These are phyloP conservation scores for Drosophila virilis DNA, from an alignment of 1,140 invertebrate genomes.

Conservation along the genomic window DNA sequence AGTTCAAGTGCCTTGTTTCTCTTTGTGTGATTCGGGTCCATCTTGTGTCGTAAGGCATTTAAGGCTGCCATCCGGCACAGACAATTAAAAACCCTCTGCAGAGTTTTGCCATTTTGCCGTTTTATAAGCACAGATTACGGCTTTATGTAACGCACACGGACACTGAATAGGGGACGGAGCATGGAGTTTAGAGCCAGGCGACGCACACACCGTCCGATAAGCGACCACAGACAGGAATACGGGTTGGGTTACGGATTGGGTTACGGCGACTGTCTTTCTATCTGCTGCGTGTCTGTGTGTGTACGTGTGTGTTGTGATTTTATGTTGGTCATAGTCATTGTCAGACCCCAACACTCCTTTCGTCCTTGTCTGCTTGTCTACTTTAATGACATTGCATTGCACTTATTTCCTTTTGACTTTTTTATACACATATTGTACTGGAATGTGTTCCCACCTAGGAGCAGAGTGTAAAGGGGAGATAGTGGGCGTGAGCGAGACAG, in stretches of 20 bases:
- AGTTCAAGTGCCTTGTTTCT: neutral
- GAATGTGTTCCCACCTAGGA: slow-evolving; percentile 30
- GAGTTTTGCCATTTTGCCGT: slow-evolving; percentile 71
- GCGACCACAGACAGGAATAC: slow-evolving; percentile 52
- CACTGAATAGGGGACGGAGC: slow-evolving; percentile 9
- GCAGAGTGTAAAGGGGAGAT: neutral
- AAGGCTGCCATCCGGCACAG: slow-evolving; percentile 72
- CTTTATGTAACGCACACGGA: slow-evolving; percentile 64
- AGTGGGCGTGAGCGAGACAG: slow-evolving; percentile 38
- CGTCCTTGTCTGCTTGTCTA: slow-evolving; percentile 64
- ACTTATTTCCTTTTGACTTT: slow-evolving; percentile 75
- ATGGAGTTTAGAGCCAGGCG: neutral
- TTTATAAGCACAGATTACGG: slow-evolving; percentile 83
- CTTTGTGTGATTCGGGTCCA: slow-evolving; percentile 22
- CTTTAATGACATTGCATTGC: slow-evolving; percentile 81
- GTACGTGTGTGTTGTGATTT: slow-evolving; percentile 69
- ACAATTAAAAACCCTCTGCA: slow-evolving; percentile 82
- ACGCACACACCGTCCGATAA: slow-evolving; percentile 67
- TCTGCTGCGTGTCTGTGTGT: neutral
- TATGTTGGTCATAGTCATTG: slow-evolving; percentile 68
- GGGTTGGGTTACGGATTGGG: slow-evolving; percentile 27
- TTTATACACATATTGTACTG: slow-evolving; percentile 49
- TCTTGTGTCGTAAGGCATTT: slow-evolving; percentile 59
- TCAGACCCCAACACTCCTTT: slow-evolving; percentile 23
- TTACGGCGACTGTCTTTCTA: slow-evolving; percentile 25